Percentiles rank a stretch among this genome's conserved stretches.
Conservation (phyloP, 2,888 invertebrate genomes). For the Macrophya annulata region DNA sequence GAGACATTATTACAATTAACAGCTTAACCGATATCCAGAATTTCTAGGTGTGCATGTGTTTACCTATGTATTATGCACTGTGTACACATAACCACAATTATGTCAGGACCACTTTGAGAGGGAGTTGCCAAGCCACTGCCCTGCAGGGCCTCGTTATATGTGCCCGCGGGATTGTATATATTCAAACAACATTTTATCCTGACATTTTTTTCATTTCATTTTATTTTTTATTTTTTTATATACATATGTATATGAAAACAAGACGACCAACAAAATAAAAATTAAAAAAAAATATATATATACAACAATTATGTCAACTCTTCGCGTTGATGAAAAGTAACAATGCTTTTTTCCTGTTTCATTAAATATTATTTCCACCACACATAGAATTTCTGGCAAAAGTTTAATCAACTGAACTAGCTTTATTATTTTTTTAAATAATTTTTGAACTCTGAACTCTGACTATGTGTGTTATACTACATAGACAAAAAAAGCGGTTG, state of each 20-base stretch:
- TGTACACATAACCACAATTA: constrained; percentile 25
- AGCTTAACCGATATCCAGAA: constrained; percentile 63
- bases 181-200: neutral
- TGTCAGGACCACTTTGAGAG: constrained; percentile 51
- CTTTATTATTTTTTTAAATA: neutral
- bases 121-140: constrained; percentile 6
- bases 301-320: too few relatives aligned
- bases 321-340: too few relatives aligned
- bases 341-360: too few relatives aligned
- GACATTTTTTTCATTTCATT: too few relatives aligned
- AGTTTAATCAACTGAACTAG: neutral
- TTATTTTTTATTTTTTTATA: too few relatives aligned
- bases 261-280: neutral
- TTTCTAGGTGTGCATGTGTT: constrained; percentile 23
- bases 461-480: neutral
- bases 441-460: neutral
- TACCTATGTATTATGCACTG: constrained; percentile 44
- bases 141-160: neutral
- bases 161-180: neutral
- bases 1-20: constrained; percentile 71
- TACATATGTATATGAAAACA: neutral
- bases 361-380: too few relatives aligned
- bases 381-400: too few relatives aligned
- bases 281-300: too few relatives aligned
- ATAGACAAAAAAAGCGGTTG: too few relatives aligned